A percentile compares a stretch with the other conserved stretches of the same genome.
These are phyloP conservation scores for Rhinolophus ferrumequinum DNA, from an alignment of 2,113 vertebrate genomes.

Conservation along the genomic window DNA sequence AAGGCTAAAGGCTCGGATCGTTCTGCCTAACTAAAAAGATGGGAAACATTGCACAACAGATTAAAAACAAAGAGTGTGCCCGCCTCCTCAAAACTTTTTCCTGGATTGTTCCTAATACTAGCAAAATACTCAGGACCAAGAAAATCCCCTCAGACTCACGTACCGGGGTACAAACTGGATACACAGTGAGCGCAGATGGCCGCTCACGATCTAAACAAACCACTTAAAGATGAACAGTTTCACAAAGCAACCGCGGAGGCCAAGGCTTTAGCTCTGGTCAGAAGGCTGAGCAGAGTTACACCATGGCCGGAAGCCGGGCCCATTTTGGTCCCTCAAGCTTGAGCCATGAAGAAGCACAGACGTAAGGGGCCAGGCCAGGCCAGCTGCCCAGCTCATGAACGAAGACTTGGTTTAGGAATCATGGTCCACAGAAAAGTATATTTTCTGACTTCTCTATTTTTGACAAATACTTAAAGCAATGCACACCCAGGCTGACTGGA, in stretches of 20 bases:
- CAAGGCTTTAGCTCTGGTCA: not conserved
- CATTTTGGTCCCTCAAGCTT: too few relatives aligned
- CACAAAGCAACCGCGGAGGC: too few relatives aligned
- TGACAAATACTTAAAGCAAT: accelerated
- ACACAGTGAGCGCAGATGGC: accelerated
- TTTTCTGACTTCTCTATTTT: not conserved
- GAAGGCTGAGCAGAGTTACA: too few relatives aligned
- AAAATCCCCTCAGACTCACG: not conserved
- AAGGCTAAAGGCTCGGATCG: not conserved
- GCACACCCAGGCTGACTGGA: too few relatives aligned
- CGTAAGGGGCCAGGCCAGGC: not conserved
- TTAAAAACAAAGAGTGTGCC: too few relatives aligned
- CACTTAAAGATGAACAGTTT: too few relatives aligned
- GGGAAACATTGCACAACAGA: too few relatives aligned
- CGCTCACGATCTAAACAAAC: accelerated
- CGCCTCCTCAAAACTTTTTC: not conserved
- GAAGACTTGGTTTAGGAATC: not conserved
- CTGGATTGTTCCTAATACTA: not conserved
- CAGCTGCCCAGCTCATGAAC: not conserved
- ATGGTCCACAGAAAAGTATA: accelerated
- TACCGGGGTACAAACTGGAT: too few relatives aligned
- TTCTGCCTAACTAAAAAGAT: not conserved
- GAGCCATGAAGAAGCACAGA: too few relatives aligned
- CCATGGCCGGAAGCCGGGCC: too few relatives aligned
- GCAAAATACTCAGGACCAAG: not conserved